Percentiles rank a stretch among this genome's conserved stretches.
Evolutionary conservation across 2,113 vertebrate genomes (phyloP).

Genomic region (Centropus unirufus): DNA sequence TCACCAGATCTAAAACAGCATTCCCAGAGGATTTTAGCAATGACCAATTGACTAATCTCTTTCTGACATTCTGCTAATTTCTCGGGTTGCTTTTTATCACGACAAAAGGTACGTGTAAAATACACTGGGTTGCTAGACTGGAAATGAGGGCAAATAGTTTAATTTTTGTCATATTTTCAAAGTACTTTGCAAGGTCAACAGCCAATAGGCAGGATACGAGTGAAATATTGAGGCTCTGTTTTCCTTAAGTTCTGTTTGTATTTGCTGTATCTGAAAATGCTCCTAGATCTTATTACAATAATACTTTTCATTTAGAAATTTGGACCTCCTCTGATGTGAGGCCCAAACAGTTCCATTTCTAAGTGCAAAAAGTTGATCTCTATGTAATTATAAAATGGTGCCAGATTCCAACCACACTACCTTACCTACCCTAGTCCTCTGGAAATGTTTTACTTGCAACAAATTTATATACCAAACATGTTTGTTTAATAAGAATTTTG

Average conservation of each 20-base stretch:
- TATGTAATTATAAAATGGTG: slow-evolving; percentile 48
- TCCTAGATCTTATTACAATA: slow-evolving; percentile 71
- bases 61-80: background rate
- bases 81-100: slow-evolving; percentile 27
- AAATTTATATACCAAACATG: slow-evolving; percentile 54
- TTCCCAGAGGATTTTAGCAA: background rate
- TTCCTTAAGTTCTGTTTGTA: slow-evolving; percentile 50
- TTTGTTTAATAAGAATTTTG: slow-evolving; percentile 76
- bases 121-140: slow-evolving; percentile 39
- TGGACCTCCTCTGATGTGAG: slow-evolving; percentile 39
- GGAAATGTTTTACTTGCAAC: slow-evolving; percentile 54
- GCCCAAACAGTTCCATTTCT: slow-evolving; percentile 69
- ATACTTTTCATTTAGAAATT: slow-evolving; percentile 68
- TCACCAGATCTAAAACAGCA: background rate
- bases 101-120: slow-evolving; percentile 55
- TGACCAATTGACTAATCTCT: background rate
- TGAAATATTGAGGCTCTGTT: slow-evolving; percentile 16
- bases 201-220: background rate
- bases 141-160: slow-evolving; percentile 60
- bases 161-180: slow-evolving; percentile 71
- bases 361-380: slow-evolving; percentile 55
- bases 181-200: slow-evolving; percentile 59
- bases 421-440: slow-evolving; percentile 62
- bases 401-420: slow-evolving; percentile 60
- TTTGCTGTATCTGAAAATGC: slow-evolving; percentile 65